Conservation (phyloP, 2,797 vertebrate species). For the Anabas testudineus region DNA sequence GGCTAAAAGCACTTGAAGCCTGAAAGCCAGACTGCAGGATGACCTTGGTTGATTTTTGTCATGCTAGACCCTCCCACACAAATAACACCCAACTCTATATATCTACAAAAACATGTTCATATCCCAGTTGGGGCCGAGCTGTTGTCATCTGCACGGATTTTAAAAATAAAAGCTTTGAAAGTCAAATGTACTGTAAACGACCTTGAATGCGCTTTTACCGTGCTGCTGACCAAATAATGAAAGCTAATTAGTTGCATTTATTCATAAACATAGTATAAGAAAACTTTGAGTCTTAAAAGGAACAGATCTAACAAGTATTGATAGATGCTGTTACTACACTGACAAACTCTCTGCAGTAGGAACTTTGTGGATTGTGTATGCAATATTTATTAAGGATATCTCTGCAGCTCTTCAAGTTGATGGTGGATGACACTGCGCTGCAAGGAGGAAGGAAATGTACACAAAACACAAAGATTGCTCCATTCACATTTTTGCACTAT, state of each 20-base stretch:
- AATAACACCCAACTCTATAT: conserved; percentile 10
- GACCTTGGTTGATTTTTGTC: conserved; percentile 11
- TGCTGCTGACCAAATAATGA: background rate
- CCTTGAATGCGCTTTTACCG: background rate
- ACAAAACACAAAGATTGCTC: conserved; percentile 2
- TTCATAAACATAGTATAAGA: conserved; percentile 5
- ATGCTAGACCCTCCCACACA: background rate
- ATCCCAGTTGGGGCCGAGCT: background rate
- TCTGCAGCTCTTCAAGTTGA: background rate
- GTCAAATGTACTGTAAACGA: conserved; percentile 1
- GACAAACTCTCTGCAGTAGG: too few relatives aligned
- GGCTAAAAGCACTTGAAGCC: conserved; percentile 8
- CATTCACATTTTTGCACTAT: background rate
- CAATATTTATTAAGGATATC: conserved; percentile 26
- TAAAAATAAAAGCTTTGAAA: background rate
- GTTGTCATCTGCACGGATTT: background rate
- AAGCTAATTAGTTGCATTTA: background rate
- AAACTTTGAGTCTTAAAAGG: background rate
- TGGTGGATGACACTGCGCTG: background rate
- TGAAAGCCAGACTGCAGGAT: conserved; percentile 4
- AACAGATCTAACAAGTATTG: background rate
- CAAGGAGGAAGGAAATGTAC: conserved; percentile 1
- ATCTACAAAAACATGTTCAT: background rate
- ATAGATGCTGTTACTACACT: too few relatives aligned
- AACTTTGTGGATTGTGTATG: conserved; percentile 8